A percentile compares a stretch with the other conserved stretches of the same genome.
These are phyloP conservation scores for Asteroscopus sphinx DNA, from an alignment of 2,888 invertebrate species.

Conservation along the genomic window DNA sequence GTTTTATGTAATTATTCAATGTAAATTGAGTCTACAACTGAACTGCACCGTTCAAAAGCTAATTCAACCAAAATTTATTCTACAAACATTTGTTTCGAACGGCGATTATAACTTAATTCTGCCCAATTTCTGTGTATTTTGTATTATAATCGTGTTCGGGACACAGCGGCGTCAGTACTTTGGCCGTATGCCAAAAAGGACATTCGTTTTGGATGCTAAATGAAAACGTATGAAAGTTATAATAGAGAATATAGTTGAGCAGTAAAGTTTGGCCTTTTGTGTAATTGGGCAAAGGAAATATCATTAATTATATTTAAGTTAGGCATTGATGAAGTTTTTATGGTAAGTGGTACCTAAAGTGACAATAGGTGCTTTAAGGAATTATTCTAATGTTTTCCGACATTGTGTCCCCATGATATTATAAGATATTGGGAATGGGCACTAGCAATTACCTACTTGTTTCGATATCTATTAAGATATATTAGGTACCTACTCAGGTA, in stretches of 20 bases:
- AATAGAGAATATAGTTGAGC: conserved; percentile 42
- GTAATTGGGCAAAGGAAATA: conserved; percentile 50
- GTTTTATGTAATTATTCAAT: no score
- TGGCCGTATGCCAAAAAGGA: conserved; percentile 55
- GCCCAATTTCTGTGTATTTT: conserved; percentile 36
- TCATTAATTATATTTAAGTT: conserved; percentile 34
- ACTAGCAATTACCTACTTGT: no score
- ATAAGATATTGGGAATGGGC: no score
- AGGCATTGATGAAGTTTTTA: conserved; percentile 38
- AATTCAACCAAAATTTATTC: conserved; percentile 1
- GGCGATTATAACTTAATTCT: conserved; percentile 52
- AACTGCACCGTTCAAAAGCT: conserved; percentile 1
- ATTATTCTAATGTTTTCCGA: no score
- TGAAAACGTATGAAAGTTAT: conserved; percentile 55
- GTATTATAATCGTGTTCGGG: conserved; percentile 46
- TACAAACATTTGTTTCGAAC: conserved; percentile 21
- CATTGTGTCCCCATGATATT: no score
- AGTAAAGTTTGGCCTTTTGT: conserved; percentile 43
- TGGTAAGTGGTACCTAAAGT: conserved; percentile 10
- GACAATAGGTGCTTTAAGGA: no score
- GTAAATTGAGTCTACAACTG: not conserved
- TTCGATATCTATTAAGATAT: no score
- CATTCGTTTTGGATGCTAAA: conserved; percentile 53
- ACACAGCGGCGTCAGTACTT: conserved; percentile 52
- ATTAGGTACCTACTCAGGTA: no score